These are phyloP conservation scores for Eupithecia vulgata DNA, from an alignment of 2,888 invertebrate genomes.

Conservation along the genomic window DNA sequence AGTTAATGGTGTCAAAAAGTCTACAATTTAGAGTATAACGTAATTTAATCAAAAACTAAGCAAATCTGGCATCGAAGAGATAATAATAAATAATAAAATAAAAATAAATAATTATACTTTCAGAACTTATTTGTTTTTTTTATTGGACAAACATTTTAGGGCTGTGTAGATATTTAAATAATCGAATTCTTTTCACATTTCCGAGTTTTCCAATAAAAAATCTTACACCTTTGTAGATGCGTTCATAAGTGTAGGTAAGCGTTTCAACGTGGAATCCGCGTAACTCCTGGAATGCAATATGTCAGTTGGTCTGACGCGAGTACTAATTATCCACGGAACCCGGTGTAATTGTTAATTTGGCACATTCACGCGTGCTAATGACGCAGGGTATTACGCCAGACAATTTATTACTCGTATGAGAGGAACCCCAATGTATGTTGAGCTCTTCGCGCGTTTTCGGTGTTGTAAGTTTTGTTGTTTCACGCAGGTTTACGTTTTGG, in stretches of 20 bases:
- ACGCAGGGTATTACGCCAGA: slow-evolving; percentile 57
- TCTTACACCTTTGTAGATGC: background rate
- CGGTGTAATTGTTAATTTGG: slow-evolving; percentile 79
- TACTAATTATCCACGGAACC: slow-evolving; percentile 77
- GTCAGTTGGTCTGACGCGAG: slow-evolving; percentile 56
- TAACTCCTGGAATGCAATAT: slow-evolving; percentile 46
- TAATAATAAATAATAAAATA: too few species aligned
- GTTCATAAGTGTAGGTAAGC: slow-evolving; percentile 2
- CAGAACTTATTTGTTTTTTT: background rate
- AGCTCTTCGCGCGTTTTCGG: slow-evolving; percentile 37
- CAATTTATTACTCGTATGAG: slow-evolving; percentile 69
- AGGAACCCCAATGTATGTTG: slow-evolving; percentile 56
- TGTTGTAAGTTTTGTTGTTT: background rate
- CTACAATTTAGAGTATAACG: background rate
- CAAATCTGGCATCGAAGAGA: background rate
- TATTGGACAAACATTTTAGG: background rate
- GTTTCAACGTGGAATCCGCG: slow-evolving; percentile 25
- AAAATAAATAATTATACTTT: too few species aligned
- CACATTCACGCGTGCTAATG: slow-evolving; percentile 77
- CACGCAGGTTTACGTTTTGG: background rate
- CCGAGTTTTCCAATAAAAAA: background rate
- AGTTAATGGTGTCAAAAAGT: background rate
- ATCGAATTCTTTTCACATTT: background rate
- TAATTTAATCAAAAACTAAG: background rate
- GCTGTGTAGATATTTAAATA: background rate